phyloP scores from a whole-genome alignment of 2,888 invertebrate species.

The Biston stratarius region DNA sequence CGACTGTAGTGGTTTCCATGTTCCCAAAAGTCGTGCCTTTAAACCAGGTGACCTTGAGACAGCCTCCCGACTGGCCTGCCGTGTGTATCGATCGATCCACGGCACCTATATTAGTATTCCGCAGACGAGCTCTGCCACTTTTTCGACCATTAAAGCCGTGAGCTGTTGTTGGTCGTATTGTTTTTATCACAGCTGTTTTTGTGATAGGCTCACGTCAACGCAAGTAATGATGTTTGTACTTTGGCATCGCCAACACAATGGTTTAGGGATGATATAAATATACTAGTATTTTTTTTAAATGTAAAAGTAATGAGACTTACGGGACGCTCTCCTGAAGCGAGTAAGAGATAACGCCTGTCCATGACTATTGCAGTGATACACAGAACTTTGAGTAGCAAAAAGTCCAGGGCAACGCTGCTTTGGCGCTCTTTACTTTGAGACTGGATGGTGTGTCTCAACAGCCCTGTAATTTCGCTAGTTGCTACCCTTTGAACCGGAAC shows the following conservation, averaged over 20 bases:
- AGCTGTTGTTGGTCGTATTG: constrained; percentile 3
- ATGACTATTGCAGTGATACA: too few species aligned
- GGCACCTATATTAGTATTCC: constrained; percentile 33
- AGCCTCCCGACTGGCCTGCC: constrained; percentile 33
- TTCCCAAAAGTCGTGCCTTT: constrained; percentile 9
- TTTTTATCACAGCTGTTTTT: constrained; percentile 3
- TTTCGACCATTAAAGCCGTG: constrained; percentile 12
- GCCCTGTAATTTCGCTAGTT: too few species aligned
- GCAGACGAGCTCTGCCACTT: constrained; percentile 18
- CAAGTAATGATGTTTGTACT: neutral
- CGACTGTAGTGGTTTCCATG: neutral
- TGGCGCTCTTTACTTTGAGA: too few species aligned
- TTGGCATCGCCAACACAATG: neutral
- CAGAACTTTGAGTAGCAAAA: too few species aligned
- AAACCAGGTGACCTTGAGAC: constrained; percentile 42
- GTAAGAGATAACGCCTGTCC: too few species aligned
- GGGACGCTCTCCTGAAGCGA: too few species aligned
- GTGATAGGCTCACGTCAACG: neutral
- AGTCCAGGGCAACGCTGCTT: too few species aligned
- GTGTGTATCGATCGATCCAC: constrained; percentile 44
- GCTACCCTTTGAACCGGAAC: too few species aligned
- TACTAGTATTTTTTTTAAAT: too few species aligned
- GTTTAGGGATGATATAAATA: too few species aligned
- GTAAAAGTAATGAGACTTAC: too few species aligned
- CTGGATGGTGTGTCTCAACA: too few species aligned